Evolutionary conservation across 2,888 invertebrate genomes (phyloP), one percentile per base, ranked within the genome.

Genomic region (Lycia hirtaria): DNA sequence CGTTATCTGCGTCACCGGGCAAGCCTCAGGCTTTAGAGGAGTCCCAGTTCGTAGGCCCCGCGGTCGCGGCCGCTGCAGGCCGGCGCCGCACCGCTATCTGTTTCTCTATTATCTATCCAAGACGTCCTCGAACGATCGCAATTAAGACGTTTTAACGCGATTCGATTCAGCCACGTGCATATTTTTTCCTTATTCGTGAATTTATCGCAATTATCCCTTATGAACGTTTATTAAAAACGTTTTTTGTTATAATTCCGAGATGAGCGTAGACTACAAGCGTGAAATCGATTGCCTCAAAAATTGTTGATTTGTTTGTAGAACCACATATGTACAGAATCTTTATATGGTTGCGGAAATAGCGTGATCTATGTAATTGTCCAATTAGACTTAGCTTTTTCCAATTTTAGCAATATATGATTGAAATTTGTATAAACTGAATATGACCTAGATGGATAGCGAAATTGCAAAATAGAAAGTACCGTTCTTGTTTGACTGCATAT

Each of bases 111-210:
- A 76, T 75, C 77, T 70, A 76, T 77, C 78, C 69, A 68, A 66
- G 65, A 58, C 79, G 85, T 80, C 88, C 88, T 87, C 87, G 81
- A 81, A 78, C 72, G 68, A 70, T 73, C 75, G 87, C 85, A 89
- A 88, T 90, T 89, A 89, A 88, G 84, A 85, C 81, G 83, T 86
- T 88, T 88, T 84, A 87, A 80, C 81, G 78, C 88, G 80, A 90
- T 88, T 89, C 86, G 87, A 87, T 80, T 81, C 88, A 88, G 83
- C 85, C 87, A 86, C 87, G 83, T 86, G 85, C 82, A 85, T 83
- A 83, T 85, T 86, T 85, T 78, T 88, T 87, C 85, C 83, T 84
- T 83, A 82, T 87, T 81, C 84, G 81, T 80, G 79, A 83, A 84
- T 87, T 85, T 83, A 79, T 82, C 76, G 83, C 82, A 88, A 90